Evolutionary conservation across 1,140 invertebrate genomes (phyloP).

Genomic region (Hypsibius dujardini): DNA sequence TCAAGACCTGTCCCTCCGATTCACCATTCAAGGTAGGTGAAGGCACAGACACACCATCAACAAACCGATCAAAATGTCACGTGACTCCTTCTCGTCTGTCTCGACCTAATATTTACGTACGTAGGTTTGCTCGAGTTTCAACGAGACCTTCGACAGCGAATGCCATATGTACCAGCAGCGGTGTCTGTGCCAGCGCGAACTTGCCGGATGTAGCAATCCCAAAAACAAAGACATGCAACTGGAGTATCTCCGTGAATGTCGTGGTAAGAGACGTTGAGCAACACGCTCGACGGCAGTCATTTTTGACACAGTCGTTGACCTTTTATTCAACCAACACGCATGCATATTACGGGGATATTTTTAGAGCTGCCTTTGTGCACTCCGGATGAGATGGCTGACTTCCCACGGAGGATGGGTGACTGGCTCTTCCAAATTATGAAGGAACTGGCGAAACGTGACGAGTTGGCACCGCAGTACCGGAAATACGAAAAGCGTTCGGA

Average conservation of each 20-base stretch:
- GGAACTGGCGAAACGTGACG: constrained; percentile 70
- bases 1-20: constrained; percentile 58
- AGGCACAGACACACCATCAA: neutral
- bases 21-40: constrained; percentile 9
- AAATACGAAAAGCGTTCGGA: constrained; percentile 73
- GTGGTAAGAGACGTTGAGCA: constrained; percentile 25
- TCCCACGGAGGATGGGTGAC: constrained; percentile 63
- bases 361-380: constrained; percentile 45
- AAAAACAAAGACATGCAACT: constrained; percentile 68
- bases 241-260: constrained; percentile 55
- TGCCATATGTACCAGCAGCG: constrained; percentile 75
- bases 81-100: neutral
- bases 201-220: constrained; percentile 51
- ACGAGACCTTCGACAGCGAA: constrained; percentile 77
- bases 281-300: too few relatives aligned
- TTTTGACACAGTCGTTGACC: too few relatives aligned
- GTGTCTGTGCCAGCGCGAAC: constrained; percentile 60
- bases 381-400: constrained; percentile 56
- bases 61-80: neutral
- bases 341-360: neutral
- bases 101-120: constrained; percentile 12
- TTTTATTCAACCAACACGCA: too few relatives aligned
- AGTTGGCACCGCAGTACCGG: constrained; percentile 61
- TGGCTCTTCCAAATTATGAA: constrained; percentile 93
- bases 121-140: constrained; percentile 74